These are phyloP conservation scores for Sminthopsis crassicaudata DNA, from an alignment of 2,113 vertebrate species.

Conservation along the genomic window DNA sequence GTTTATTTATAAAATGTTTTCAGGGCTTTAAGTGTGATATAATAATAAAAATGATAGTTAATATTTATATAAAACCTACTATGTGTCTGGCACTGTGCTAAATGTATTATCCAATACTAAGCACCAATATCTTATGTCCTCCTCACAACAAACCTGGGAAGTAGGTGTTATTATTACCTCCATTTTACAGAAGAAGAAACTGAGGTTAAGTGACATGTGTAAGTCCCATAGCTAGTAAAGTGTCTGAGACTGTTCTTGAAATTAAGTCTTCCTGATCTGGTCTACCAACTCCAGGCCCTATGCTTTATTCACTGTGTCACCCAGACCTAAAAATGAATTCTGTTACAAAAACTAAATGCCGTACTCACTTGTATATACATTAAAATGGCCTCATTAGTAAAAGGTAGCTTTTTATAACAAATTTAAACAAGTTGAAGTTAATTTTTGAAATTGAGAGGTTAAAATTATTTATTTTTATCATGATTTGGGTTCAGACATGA, in stretches of 20 bases:
- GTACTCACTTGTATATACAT: not conserved
- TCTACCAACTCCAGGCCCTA: not conserved
- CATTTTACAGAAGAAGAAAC: not conserved
- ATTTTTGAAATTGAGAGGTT: not conserved
- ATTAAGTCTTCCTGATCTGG: not conserved
- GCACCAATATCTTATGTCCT: not conserved
- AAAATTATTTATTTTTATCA: not conserved
- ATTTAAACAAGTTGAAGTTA: not conserved
- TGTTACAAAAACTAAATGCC: not conserved
- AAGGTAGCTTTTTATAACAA: conserved; percentile 7
- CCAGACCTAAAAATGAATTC: not conserved
- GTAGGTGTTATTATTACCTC: not conserved
- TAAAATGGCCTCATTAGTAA: conserved; percentile 33
- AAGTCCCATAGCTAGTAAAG: not conserved
- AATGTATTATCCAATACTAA: not conserved
- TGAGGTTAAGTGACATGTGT: not conserved
- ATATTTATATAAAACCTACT: not conserved
- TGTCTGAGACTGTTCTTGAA: not conserved
- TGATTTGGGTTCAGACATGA: not conserved
- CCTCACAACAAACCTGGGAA: not conserved
- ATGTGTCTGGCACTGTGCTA: not conserved
- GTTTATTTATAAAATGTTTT: not conserved
- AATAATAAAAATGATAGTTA: not conserved
- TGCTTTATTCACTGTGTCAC: not conserved
- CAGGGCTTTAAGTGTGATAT: not conserved